Conservation (phyloP, 2,113 vertebrate species). For the Meles meles region DNA sequence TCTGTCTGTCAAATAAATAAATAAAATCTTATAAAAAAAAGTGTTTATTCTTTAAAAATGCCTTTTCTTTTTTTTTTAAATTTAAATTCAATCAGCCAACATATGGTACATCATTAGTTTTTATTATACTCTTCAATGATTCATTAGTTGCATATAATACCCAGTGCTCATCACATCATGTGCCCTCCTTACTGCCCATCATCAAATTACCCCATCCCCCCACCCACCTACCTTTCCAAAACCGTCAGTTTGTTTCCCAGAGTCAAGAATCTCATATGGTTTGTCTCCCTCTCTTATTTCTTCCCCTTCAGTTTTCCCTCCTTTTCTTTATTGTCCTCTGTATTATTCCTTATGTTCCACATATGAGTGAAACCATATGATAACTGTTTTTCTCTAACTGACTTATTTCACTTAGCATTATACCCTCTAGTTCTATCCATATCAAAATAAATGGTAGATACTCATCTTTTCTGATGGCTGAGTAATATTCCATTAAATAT, state of each 20-base stretch:
- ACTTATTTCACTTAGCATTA: neutral
- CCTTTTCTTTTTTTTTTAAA: neutral
- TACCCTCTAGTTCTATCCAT: neutral
- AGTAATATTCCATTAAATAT: neutral
- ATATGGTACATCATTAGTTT: neutral
- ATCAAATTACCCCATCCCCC: neutral
- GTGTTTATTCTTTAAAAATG: neutral
- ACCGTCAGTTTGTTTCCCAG: neutral
- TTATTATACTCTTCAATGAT: neutral
- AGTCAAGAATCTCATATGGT: no score
- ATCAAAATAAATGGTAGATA: neutral
- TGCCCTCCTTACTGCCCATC: neutral
- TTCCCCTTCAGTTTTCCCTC: no score
- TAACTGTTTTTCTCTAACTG: neutral
- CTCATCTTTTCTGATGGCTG: neutral
- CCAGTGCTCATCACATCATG: neutral
- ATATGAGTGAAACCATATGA: neutral
- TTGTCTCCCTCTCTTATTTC: no score
- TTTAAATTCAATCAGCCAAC: neutral
- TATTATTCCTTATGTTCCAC: neutral
- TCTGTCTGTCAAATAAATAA: no score
- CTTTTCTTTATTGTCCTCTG: neutral
- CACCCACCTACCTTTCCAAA: neutral
- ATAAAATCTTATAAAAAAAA: no score
- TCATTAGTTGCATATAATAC: neutral